Conservation (phyloP, 2,797 vertebrate species). For the Leucoraja ocellata region DNA sequence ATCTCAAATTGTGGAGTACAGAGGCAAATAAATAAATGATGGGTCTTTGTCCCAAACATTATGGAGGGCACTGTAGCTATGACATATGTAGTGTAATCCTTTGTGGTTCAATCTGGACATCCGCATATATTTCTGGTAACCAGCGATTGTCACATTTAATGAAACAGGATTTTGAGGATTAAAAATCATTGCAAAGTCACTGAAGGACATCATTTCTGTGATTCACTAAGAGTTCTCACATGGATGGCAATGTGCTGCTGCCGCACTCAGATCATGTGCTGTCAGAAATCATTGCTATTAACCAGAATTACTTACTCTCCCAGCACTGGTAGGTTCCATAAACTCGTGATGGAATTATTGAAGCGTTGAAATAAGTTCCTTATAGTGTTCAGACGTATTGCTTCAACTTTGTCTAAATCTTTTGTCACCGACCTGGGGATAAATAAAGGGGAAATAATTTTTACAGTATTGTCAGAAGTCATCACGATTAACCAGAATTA, state of each 20-base stretch:
- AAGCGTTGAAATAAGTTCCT: too few species aligned
- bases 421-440: too few species aligned
- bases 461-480: background rate
- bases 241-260: background rate
- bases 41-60: too few species aligned
- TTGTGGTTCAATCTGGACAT: background rate
- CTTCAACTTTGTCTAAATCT: too few species aligned
- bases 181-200: background rate
- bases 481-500: too few species aligned
- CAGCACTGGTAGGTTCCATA: too few species aligned
- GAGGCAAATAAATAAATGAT: too few species aligned
- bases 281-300: conserved; percentile 7
- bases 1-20: too few species aligned
- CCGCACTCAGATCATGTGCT: background rate
- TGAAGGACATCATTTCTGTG: background rate
- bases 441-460: too few species aligned
- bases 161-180: background rate
- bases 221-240: background rate
- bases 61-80: background rate
- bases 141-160: background rate
- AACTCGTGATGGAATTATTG: too few species aligned
- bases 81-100: background rate
- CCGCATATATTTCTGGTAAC: background rate
- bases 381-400: background rate
- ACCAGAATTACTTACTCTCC: background rate